Evolutionary conservation across 2,888 invertebrate species (phyloP).

Genomic region (Lumbricus terrestris): DNA sequence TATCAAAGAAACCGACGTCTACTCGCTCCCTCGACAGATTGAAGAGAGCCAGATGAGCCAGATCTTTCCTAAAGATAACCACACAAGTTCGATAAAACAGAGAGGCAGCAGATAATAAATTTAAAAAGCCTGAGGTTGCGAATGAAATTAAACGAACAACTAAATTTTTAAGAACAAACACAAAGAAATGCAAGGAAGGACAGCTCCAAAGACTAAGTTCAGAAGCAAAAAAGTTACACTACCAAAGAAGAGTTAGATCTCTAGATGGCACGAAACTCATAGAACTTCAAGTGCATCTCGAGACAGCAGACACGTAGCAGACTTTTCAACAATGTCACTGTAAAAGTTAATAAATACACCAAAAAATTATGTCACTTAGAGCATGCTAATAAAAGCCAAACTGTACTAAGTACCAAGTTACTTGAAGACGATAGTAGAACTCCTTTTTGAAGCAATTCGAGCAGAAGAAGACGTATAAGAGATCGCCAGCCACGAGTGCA

Average conservation of each 20-base stretch:
- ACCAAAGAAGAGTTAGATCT: no score
- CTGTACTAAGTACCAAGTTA: conserved; percentile 13
- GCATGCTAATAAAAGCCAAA: neutral
- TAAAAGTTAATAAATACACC: neutral
- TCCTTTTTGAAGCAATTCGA: neutral
- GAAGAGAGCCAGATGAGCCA: neutral
- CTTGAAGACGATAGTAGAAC: neutral
- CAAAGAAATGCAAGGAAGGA: no score
- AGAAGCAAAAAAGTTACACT: no score
- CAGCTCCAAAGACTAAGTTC: no score
- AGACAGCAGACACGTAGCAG: no score
- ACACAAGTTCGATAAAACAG: no score
- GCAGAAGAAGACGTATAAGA: neutral
- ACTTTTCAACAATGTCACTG: neutral
- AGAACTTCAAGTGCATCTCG: no score
- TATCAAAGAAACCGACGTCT: neutral
- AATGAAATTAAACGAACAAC: no score
- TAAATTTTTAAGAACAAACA: no score
- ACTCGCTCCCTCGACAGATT: neutral
- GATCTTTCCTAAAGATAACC: neutral
- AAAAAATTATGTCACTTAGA: neutral
- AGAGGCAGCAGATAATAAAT: no score
- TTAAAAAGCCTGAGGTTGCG: no score
- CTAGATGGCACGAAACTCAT: no score
- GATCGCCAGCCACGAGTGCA: neutral